Percentiles rank a stretch among this genome's conserved stretches.
Conservation (phyloP, 1,140 invertebrate genomes). For the Brachionus manjavacas region DNA sequence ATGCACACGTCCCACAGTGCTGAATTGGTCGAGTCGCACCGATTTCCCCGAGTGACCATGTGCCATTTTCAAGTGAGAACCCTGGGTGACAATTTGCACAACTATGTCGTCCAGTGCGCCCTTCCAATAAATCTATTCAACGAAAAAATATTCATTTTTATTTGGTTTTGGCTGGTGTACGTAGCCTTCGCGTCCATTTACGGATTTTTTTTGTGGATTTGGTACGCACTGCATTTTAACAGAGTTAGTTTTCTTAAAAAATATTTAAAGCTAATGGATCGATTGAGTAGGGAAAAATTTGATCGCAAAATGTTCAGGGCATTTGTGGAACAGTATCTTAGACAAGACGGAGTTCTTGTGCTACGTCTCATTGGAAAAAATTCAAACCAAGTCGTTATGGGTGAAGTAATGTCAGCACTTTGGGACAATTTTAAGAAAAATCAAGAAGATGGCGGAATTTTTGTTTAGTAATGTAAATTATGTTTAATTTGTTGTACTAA, state of each 20-base stretch:
- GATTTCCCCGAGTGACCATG: slow-evolving; percentile 61
- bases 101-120: slow-evolving; percentile 61
- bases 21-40: slow-evolving; percentile 48
- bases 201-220: slow-evolving; percentile 54
- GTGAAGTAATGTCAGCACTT: slow-evolving; percentile 59
- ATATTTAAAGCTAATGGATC: slow-evolving; percentile 56
- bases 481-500: neutral
- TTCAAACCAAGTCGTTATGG: slow-evolving; percentile 60
- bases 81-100: slow-evolving; percentile 58
- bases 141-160: slow-evolving; percentile 62
- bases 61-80: slow-evolving; percentile 61
- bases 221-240: slow-evolving; percentile 45
- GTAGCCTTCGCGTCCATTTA: slow-evolving; percentile 58
- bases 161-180: slow-evolving; percentile 63
- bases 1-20: neutral
- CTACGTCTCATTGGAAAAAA: slow-evolving; percentile 60
- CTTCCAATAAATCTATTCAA: slow-evolving; percentile 62
- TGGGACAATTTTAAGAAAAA: slow-evolving; percentile 49
- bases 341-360: slow-evolving; percentile 60
- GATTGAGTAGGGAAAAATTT: slow-evolving; percentile 50
- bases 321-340: slow-evolving; percentile 60
- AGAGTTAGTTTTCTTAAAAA: slow-evolving; percentile 55
- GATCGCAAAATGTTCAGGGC: slow-evolving; percentile 50
- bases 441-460: slow-evolving; percentile 40
- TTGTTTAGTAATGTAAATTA: slow-evolving; percentile 26